Conservation (phyloP, 2,888 invertebrate genomes). For the Eudasyphora cyanicolor region DNA sequence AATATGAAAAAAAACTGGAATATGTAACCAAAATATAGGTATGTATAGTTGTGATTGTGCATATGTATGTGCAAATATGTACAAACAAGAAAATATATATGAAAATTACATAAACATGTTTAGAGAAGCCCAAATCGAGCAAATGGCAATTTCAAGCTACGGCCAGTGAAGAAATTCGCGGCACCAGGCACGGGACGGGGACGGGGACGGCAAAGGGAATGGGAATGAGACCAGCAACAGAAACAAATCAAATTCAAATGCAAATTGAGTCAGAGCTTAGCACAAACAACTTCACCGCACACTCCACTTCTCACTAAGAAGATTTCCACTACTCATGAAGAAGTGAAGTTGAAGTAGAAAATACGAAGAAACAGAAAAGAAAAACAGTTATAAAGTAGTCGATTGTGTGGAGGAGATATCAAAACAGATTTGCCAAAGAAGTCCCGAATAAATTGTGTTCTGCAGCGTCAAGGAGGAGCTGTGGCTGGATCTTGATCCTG, state of each 20-base stretch:
- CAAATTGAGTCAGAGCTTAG: not conserved
- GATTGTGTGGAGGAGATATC: not conserved
- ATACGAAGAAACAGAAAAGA: not conserved
- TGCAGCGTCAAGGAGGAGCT: not conserved
- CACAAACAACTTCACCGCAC: not conserved
- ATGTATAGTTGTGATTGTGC: not conserved
- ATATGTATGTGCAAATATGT: not conserved
- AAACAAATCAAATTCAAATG: not conserved
- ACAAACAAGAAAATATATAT: not conserved
- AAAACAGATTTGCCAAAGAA: not conserved
- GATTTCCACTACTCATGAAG: no score
- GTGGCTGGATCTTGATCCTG: not conserved
- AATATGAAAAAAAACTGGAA: not conserved
- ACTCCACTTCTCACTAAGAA: not conserved
- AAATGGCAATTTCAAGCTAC: not conserved
- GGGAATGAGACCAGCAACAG: not conserved
- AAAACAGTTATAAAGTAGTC: not conserved
- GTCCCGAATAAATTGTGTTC: conserved; percentile 4
- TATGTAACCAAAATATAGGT: not conserved
- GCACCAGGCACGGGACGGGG: not conserved
- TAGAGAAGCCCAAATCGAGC: not conserved
- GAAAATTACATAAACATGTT: not conserved
- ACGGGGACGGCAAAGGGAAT: no score
- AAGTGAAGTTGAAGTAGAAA: no score
- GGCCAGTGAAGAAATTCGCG: not conserved